These are phyloP conservation scores for Zapornia atra DNA, from an alignment of 2,113 vertebrate species.

Conservation along the genomic window DNA sequence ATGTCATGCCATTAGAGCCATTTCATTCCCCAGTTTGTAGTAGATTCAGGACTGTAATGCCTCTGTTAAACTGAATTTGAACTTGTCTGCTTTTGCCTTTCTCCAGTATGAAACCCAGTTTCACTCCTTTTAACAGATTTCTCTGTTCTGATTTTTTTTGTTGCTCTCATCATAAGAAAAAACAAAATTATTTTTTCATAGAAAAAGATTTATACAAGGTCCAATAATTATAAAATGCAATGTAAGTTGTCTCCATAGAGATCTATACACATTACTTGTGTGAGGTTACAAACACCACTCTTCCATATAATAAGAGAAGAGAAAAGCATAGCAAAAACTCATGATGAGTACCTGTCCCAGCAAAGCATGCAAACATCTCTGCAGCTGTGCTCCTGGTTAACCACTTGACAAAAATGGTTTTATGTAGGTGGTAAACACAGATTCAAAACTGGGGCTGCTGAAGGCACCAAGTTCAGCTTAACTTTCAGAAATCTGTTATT, in stretches of 20 bases:
- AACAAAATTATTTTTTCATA: neutral
- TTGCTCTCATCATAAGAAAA: neutral
- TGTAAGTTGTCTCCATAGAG: neutral
- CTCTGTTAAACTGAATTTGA: neutral
- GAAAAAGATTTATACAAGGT: neutral
- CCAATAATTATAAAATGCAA: neutral
- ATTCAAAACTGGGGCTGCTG: conserved; percentile 58
- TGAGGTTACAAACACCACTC: neutral
- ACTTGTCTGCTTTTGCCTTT: neutral
- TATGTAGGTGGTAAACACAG: conserved; percentile 72
- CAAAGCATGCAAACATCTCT: conserved; percentile 48
- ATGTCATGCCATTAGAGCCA: neutral
- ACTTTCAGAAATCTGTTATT: conserved; percentile 65
- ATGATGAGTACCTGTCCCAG: conserved; percentile 48
- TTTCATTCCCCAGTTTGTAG: neutral
- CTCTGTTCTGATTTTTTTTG: neutral
- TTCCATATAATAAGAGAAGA: conserved; percentile 2
- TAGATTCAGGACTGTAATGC: neutral
- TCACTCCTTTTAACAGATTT: neutral
- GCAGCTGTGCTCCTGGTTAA: conserved; percentile 78
- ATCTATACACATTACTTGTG: neutral
- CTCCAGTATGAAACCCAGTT: neutral
- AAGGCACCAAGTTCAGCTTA: conserved; percentile 72
- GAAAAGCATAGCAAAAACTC: neutral
- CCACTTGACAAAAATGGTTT: conserved; percentile 76